Evolutionary conservation across 2,888 invertebrate species (phyloP), one percentile per base, ranked within the genome.

Genomic region (Ferdinandea cuprea): DNA sequence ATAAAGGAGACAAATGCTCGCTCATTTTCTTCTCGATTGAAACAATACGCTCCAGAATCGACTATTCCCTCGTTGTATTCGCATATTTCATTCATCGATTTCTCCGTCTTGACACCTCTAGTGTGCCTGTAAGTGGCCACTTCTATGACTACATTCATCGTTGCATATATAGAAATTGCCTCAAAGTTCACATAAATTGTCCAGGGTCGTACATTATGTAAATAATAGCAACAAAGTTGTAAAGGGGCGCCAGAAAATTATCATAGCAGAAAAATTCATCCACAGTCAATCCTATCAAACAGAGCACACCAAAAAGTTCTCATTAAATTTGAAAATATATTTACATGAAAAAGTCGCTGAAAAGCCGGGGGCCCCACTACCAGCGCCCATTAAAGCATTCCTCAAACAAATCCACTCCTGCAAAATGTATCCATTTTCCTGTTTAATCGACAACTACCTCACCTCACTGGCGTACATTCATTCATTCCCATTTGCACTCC

Each of bases 91-190:
- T 35, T 56, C 59, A 15, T 13, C n/a, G 19, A 52, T 46, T 59
- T 30, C 21, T 6, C 17, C 56, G 50, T 65, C 63, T 71, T 71
- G 69, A 77, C 77, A 77, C 61, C 30, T 71, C 25, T 63, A 69
- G 56, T 37, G 35, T 28, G 35, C 35, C 6, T 13, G 21, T 69
- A 13, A 46, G 25, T 17, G 11, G 21, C 42, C 15, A 30, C 19
- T 58, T 32, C 21, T 15, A 28, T 35, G 59, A 59, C 54, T 56
- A n/a, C 9, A 21, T 19, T 8, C 19, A 8, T 28, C 28, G 32
- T 5, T 52, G 1, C 65, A 19, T 30, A 19, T 30, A 8, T 17
- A 19, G 11, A n/a, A 42, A 50, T 13, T n/a, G 4, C 9, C 8
- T 21, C 15, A 17, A 19, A 72, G 25, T 11, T 52, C 28, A 13